phyloP scores from a whole-genome alignment of 2,888 invertebrate species.

The Empis stercorea region DNA sequence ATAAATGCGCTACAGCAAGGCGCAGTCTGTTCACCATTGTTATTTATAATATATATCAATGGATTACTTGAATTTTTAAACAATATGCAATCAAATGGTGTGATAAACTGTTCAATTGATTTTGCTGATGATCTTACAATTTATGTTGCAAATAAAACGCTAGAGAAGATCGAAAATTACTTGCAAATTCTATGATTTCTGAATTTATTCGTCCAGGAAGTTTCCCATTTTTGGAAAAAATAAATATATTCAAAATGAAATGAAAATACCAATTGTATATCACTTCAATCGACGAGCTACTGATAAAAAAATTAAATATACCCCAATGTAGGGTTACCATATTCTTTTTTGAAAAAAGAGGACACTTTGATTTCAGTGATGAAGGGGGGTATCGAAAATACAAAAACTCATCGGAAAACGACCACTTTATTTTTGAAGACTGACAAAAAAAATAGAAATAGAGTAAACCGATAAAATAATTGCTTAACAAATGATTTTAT shows the following conservation, averaged over 20 bases:
- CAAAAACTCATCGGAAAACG: too few relatives aligned
- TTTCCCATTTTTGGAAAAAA: not conserved
- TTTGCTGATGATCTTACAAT: not conserved
- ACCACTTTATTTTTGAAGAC: too few relatives aligned
- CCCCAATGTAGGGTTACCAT: too few relatives aligned
- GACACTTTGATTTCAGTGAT: too few relatives aligned
- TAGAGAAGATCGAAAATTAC: not conserved
- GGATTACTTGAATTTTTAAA: not conserved
- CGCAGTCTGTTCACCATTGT: not conserved
- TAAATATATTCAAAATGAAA: not conserved
- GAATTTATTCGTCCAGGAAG: not conserved
- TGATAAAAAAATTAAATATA: not conserved
- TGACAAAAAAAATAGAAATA: too few relatives aligned
- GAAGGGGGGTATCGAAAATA: too few relatives aligned
- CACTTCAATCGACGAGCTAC: not conserved
- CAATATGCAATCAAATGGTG: not conserved
- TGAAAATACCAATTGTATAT: not conserved
- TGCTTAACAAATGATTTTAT: too few relatives aligned
- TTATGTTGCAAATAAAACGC: not conserved
- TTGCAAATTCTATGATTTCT: not conserved
- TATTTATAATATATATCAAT: not conserved
- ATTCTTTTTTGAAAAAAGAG: too few relatives aligned
- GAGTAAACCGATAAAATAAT: too few relatives aligned
- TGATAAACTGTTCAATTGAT: not conserved
- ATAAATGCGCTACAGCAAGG: not conserved